phyloP scores from a whole-genome alignment of 2,797 vertebrate species.

The Telmatherina bonti region DNA sequence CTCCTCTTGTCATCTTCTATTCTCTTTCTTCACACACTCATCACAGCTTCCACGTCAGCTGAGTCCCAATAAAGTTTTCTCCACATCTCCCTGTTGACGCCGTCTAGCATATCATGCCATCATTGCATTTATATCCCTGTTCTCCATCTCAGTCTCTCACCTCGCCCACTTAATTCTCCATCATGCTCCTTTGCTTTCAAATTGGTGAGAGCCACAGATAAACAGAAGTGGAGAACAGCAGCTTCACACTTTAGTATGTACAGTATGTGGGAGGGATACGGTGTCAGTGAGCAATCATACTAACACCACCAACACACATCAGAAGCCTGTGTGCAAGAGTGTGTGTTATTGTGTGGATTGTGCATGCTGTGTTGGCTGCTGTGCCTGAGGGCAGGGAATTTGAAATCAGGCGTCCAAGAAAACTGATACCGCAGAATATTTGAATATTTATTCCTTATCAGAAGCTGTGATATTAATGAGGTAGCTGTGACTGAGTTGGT shows the following conservation, averaged over 20 bases:
- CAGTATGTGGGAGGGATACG: conserved; percentile 35
- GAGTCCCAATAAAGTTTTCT: conserved; percentile 51
- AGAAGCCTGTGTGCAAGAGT: conserved; percentile 24
- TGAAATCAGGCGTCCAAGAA: conserved; percentile 71
- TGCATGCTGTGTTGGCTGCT: conserved; percentile 32
- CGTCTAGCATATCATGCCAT: conserved; percentile 45
- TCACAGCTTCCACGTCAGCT: conserved; percentile 31
- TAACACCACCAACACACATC: conserved; percentile 53
- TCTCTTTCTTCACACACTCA: conserved; percentile 64
- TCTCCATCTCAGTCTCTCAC: conserved; percentile 14
- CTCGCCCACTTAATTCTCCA: conserved; percentile 25
- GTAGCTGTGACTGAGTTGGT: conserved; percentile 60
- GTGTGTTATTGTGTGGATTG: conserved; percentile 39
- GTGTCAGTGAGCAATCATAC: conserved; percentile 47
- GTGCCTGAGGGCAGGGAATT: conserved; percentile 66
- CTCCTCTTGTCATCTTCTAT: conserved; percentile 65
- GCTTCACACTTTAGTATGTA: conserved; percentile 20
- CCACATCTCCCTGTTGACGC: conserved; percentile 40
- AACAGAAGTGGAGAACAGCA: conserved; percentile 34
- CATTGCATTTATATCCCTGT: conserved; percentile 17
- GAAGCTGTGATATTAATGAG: conserved; percentile 64
- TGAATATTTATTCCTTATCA: conserved; percentile 75
- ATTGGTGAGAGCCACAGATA: conserved; percentile 12
- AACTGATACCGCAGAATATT: conserved; percentile 67
- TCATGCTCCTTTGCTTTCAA: conserved; percentile 1